Evolutionary conservation across 1,140 invertebrate genomes (phyloP).

Genomic region (Araneus ventricosus): DNA sequence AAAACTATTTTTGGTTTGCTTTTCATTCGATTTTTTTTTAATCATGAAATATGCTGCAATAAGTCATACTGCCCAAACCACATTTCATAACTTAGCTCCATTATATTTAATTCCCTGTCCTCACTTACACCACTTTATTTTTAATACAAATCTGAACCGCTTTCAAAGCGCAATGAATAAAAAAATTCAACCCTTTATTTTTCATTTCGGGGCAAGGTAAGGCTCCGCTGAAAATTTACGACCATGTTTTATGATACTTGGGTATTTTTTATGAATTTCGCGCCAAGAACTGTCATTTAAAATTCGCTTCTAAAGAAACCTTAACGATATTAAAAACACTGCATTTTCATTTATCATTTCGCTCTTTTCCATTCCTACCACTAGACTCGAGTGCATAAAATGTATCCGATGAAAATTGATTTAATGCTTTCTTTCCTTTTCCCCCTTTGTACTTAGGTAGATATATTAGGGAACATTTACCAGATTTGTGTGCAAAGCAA

Average conservation of each 20-base stretch:
- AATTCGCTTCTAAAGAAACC: background rate
- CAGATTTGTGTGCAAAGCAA: background rate
- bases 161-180: background rate
- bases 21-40: background rate
- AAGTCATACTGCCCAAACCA: background rate
- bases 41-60: background rate
- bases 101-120: background rate
- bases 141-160: background rate
- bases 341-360: slow-evolving; percentile 5
- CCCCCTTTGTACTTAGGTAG: background rate
- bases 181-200: background rate
- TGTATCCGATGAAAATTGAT: background rate
- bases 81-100: background rate
- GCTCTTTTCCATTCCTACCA: background rate
- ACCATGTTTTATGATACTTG: background rate
- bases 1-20: background rate
- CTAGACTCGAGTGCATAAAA: background rate
- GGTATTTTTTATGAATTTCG: background rate
- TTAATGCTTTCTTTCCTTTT: background rate
- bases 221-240: background rate
- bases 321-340: slow-evolving; percentile 4
- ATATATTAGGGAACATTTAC: background rate
- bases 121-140: slow-evolving; percentile 2
- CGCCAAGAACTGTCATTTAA: slow-evolving; percentile 1
- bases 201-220: background rate